Conservation (phyloP, 2,797 vertebrate genomes). For the Coluber constrictor region DNA sequence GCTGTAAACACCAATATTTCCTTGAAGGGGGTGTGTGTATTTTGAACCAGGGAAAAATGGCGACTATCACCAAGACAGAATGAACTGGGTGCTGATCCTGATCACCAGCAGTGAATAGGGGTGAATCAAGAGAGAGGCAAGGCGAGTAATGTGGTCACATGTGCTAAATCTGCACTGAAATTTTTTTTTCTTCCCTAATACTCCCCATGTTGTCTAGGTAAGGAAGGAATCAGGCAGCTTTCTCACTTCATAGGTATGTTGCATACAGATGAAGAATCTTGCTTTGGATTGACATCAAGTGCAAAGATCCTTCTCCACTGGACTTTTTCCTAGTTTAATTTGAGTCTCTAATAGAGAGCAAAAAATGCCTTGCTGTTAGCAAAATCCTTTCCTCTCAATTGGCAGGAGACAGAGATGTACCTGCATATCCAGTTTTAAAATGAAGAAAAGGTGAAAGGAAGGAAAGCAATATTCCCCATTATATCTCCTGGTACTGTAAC, state of each 20-base stretch:
- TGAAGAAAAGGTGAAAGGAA: slow-evolving; percentile 7
- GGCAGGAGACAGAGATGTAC: not conserved
- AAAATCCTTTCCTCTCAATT: not conserved
- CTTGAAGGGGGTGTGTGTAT: not conserved
- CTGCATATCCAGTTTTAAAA: slow-evolving; percentile 11
- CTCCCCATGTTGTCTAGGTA: not conserved
- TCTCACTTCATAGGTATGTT: not conserved
- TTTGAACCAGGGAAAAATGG: not conserved
- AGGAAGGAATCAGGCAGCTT: not conserved
- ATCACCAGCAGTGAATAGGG: not conserved
- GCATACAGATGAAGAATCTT: not conserved
- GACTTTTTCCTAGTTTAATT: not conserved
- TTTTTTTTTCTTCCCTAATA: not conserved
- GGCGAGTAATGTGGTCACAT: not conserved
- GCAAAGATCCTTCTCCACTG: not conserved
- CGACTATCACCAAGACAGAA: not conserved
- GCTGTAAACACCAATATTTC: not conserved
- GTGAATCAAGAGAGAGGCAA: not conserved
- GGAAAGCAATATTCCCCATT: slow-evolving; percentile 10
- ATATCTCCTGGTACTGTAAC: slow-evolving; percentile 22
- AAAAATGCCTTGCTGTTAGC: not conserved
- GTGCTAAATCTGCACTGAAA: not conserved
- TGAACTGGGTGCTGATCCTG: not conserved
- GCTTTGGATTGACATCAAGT: not conserved
- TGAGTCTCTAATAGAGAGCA: not conserved